phyloP scores from a whole-genome alignment of 2,113 vertebrate species.

The Cryptomyrus ogoouensis region DNA sequence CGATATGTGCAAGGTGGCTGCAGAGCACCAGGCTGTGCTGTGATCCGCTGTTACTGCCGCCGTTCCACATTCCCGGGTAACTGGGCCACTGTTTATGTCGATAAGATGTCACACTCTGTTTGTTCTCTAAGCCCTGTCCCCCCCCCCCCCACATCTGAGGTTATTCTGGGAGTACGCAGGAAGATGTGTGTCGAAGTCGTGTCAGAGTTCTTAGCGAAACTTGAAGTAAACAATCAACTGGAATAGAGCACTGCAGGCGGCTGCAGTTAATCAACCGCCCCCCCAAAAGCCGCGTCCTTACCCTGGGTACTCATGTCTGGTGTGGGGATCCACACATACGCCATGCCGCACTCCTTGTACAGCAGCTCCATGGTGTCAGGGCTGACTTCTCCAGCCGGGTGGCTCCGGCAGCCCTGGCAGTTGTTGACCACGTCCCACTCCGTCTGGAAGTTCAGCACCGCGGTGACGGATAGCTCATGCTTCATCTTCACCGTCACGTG shows the following conservation, averaged over 20 bases:
- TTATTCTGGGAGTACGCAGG: constrained; percentile 2
- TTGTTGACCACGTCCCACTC: constrained; percentile 86
- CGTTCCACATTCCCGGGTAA: neutral
- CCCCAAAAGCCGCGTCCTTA: constrained; percentile 40
- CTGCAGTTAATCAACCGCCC: neutral
- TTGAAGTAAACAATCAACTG: neutral
- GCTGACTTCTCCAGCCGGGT: constrained; percentile 69
- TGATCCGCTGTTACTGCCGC: neutral
- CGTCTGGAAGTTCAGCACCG: constrained; percentile 95
- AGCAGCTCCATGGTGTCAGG: constrained; percentile 77
- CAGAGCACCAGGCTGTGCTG: neutral
- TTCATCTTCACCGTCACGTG: constrained; percentile 89
- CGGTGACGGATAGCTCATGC: constrained; percentile 80
- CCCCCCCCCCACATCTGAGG: no score
- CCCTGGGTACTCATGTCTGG: constrained; percentile 96
- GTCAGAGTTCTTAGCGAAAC: neutral
- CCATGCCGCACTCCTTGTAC: constrained; percentile 79
- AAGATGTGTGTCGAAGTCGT: neutral
- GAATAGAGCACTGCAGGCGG: neutral
- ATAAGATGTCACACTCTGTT: constrained; percentile 4
- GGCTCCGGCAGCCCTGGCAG: constrained; percentile 78
- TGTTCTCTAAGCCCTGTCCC: neutral
- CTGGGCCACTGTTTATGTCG: constrained; percentile 4
- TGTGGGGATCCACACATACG: constrained; percentile 91
- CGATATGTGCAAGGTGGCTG: neutral